Evolutionary conservation across 2,888 invertebrate species (phyloP).

Genomic region (Sphinx pinastri): DNA sequence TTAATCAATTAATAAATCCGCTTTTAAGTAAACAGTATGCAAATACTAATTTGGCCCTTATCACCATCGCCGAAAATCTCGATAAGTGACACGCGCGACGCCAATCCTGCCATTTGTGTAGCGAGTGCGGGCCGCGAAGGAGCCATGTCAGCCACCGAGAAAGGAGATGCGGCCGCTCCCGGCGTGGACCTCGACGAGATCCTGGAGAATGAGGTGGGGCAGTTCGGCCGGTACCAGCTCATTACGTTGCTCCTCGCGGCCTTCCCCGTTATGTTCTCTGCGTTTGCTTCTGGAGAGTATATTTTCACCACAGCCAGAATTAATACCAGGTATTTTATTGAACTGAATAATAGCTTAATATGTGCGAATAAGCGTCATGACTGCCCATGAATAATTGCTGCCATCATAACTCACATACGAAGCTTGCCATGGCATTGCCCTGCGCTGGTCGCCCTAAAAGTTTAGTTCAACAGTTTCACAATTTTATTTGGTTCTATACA

Average conservation of each 20-base stretch:
- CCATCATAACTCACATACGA: too few relatives aligned
- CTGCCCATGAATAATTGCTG: too few relatives aligned
- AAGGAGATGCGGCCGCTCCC: constrained; percentile 41
- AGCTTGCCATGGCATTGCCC: too few relatives aligned
- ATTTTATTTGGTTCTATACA: too few relatives aligned
- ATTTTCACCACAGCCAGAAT: constrained; percentile 76
- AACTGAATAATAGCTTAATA: neutral
- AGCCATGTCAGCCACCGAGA: constrained; percentile 52
- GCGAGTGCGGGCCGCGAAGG: constrained; percentile 27
- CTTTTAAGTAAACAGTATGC: neutral
- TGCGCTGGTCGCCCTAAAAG: too few relatives aligned
- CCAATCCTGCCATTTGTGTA: neutral
- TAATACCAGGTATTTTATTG: constrained; percentile 58
- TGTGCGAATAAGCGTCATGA: too few relatives aligned
- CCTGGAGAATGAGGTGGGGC: constrained; percentile 68
- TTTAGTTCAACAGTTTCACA: too few relatives aligned
- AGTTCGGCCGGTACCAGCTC: constrained; percentile 73
- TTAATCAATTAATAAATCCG: too few relatives aligned
- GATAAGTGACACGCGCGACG: neutral
- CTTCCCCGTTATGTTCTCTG: constrained; percentile 72
- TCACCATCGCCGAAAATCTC: constrained; percentile 6
- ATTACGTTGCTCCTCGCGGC: constrained; percentile 64
- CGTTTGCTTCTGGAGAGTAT: constrained; percentile 74
- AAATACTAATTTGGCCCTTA: neutral
- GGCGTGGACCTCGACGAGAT: constrained; percentile 68